These are phyloP conservation scores for Zelleria hepariella DNA, from an alignment of 2,888 invertebrate genomes.

Conservation along the genomic window DNA sequence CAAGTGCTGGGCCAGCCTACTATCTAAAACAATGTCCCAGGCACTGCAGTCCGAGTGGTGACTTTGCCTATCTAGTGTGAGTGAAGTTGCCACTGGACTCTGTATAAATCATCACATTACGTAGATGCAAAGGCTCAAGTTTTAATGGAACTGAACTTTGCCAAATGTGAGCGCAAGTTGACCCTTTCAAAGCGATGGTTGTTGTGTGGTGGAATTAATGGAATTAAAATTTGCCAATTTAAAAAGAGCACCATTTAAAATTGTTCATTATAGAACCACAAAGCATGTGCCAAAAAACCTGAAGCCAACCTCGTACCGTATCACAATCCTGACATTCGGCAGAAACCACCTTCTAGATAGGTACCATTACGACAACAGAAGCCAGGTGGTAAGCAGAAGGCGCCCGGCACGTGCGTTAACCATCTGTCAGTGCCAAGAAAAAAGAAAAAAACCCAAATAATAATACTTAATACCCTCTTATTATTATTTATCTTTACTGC, in stretches of 20 bases:
- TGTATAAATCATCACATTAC: no score
- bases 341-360: conserved; percentile 23
- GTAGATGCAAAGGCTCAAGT: no score
- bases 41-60: no score
- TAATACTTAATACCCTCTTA: conserved; percentile 20
- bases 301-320: background rate
- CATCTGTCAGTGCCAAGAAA: conserved; percentile 53
- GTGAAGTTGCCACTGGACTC: no score
- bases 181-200: no score
- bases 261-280: background rate
- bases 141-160: no score
- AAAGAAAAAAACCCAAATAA: conserved; percentile 13
- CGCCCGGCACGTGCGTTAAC: conserved; percentile 49
- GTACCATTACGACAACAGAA: conserved; percentile 42
- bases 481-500: conserved; percentile 48
- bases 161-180: no score
- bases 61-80: no score
- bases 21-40: no score
- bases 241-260: no score
- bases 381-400: conserved; percentile 53
- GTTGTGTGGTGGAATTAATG: background rate
- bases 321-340: conserved; percentile 25
- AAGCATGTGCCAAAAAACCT: background rate
- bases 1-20: no score
- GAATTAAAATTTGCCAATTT: background rate